phyloP scores from a whole-genome alignment of 2,797 vertebrate genomes.

The Hoplostethus atlanticus region DNA sequence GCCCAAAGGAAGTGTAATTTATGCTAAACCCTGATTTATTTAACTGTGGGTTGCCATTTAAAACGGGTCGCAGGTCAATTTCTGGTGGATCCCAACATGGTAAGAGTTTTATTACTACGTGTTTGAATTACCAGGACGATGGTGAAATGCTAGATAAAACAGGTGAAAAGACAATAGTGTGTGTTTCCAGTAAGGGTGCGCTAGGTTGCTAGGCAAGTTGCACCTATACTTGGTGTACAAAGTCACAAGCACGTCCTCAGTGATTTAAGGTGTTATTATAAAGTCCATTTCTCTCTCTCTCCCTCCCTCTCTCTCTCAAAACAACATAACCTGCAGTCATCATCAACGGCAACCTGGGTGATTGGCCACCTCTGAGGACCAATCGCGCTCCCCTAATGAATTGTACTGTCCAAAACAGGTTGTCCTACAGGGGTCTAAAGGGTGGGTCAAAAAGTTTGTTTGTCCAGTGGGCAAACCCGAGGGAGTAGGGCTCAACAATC shows the following conservation, averaged over 20 bases:
- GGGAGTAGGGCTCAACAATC: constrained; percentile 57
- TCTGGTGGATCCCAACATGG: neutral
- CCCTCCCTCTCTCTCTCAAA: constrained; percentile 9
- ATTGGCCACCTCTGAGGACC: constrained; percentile 55
- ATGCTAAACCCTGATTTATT: constrained; percentile 9
- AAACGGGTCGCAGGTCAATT: constrained; percentile 1
- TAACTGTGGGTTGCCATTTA: neutral
- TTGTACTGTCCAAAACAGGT: constrained; percentile 49
- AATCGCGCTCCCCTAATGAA: constrained; percentile 47
- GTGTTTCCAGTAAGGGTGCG: too few species aligned
- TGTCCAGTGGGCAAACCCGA: constrained; percentile 64
- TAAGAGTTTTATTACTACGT: too few species aligned
- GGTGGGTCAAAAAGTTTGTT: constrained; percentile 51
- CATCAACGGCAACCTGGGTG: neutral
- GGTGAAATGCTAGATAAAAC: neutral
- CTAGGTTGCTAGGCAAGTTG: too few species aligned
- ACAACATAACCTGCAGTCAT: constrained; percentile 6
- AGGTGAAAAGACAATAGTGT: too few species aligned
- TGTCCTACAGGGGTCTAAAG: constrained; percentile 42
- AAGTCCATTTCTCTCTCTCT: neutral
- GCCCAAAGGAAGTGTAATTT: neutral
- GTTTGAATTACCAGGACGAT: neutral
- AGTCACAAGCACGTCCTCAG: too few species aligned
- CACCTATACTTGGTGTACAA: neutral
- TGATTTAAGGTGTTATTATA: neutral